Base-by-base conservation (phyloP, 1,140 invertebrate genomes). In the Galleria mellonella region DNA sequence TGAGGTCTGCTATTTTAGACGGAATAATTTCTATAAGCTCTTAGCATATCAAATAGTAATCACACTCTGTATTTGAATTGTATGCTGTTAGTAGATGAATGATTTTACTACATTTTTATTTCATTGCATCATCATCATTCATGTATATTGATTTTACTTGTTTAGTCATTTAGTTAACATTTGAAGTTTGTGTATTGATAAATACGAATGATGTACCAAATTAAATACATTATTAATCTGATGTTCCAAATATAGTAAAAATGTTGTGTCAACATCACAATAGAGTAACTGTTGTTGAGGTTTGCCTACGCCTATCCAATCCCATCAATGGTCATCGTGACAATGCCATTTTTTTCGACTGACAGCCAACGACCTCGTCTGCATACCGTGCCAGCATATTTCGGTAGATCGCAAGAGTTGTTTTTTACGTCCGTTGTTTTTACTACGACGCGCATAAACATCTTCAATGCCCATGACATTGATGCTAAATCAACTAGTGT, bases 321-420 rank as follows among this genome's bases (percentile, higher is more conserved):
- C 11, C 51, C 51, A 52, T 61, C 55, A 62, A 60, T 67, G 55
- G 54, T 38, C 47, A 56, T 47, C 61, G 65, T 73, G 67, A 71
- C 58, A 56, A 53, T 53, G 59, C 49, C 46, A 49, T 62, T 54
- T 53, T 59, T 69, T 63, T 65, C 55, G 50, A 62, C 44, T 64
- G 71, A 64, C 68, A 75, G 68, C 29, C 70, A 73, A 66, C 55
- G 69, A 68, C 70, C 76, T 68, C 64, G 52, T 45, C 27, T 30
- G 53, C 17, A 23, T 23, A 6, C 17, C 17, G 48, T 55, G 47
- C 54, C 36, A 42, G 28, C 47, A 51, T 45, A 41, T 28, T 23
- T 28, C 43, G 39, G 51, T 55, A 55, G 51, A 49, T 55, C 47
- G 39, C 41, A 43, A 47, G 28, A 39, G 10, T 46, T 53, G 60